Evolutionary conservation across 2,113 vertebrate genomes (phyloP), one percentile per base, ranked within the genome.

Genomic region (Lepidothrix coronata): DNA sequence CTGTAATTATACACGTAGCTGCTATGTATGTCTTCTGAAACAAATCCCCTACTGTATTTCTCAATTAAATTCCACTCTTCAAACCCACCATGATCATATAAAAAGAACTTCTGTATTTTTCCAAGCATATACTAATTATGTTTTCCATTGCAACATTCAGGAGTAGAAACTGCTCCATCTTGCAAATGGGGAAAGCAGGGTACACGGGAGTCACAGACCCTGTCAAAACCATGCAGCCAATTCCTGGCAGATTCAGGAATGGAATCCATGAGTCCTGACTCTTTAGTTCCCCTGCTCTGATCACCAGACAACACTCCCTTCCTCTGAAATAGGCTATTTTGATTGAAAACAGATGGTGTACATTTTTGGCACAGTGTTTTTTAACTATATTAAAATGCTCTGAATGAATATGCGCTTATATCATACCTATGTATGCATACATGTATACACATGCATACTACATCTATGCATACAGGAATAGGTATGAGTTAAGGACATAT

Each of bases 371-470:
- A 68, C 44, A 37, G 84, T 51, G 73, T 70, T 95, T 92, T 94
- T 96, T 88, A 96, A 78, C 78, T 92, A 48, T 92, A 93, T 87
- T 93, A 91, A 97, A 97, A 96, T 95, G 78, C 87, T 97, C 96
- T 83, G 84, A 96, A 92, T 97, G 78, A 93, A 61, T 91, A 80
- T 90, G 85, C 78, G 92, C 88, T 97, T 95, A 90, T 97, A 94
- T 96, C 96, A 96, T 96, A 84, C 79, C 93, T 85, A 77, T 87
- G 57, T 65, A 63, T 43, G 81, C 66, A 65, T n/a, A 74, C 72
- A 67, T 63, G 77, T 30, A 73, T 33, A 75, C 65, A 89, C 85
- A 93, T 81, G 92, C 80, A 90, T 74, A 43, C 78, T 88, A 44
- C 72, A 88, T 83, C 78, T 63, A 57, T 77, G 72, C 68, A 67